These are phyloP conservation scores for Nasua narica DNA, from an alignment of 2,797 vertebrate species.

Conservation along the genomic window DNA sequence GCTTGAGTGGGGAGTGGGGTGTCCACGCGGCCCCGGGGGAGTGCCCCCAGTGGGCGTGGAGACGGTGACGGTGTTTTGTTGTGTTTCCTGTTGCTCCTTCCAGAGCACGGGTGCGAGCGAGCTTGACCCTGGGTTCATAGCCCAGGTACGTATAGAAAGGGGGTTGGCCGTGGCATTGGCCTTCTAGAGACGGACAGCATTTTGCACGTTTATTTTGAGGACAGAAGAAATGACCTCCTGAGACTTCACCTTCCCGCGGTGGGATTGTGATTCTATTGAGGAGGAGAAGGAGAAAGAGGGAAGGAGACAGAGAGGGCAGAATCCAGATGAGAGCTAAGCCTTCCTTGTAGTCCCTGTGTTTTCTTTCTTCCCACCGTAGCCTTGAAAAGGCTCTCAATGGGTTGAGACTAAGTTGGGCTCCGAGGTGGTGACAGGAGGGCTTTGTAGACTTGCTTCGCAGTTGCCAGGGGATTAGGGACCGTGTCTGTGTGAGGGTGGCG, in stretches of 20 bases:
- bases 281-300: background rate
- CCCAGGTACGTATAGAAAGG: fast-evolving
- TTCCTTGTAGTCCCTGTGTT: fast-evolving
- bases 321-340: too few relatives aligned
- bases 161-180: background rate
- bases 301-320: too few relatives aligned
- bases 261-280: fast-evolving
- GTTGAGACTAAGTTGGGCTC: background rate
- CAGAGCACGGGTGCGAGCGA: fast-evolving
- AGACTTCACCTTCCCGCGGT: background rate
- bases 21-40: background rate
- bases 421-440: background rate
- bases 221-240: background rate
- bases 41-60: background rate
- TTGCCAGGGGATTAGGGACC: slow-evolving; percentile 28
- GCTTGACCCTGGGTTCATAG: fast-evolving
- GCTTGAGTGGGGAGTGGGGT: background rate
- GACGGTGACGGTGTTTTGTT: background rate
- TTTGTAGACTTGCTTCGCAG: background rate
- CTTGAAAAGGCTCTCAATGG: background rate
- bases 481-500: background rate
- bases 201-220: background rate
- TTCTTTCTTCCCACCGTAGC: background rate
- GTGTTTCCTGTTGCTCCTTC: background rate
- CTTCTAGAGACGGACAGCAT: background rate